Base-by-base conservation (phyloP, 1,140 invertebrate species). In the Prorops nasuta region DNA sequence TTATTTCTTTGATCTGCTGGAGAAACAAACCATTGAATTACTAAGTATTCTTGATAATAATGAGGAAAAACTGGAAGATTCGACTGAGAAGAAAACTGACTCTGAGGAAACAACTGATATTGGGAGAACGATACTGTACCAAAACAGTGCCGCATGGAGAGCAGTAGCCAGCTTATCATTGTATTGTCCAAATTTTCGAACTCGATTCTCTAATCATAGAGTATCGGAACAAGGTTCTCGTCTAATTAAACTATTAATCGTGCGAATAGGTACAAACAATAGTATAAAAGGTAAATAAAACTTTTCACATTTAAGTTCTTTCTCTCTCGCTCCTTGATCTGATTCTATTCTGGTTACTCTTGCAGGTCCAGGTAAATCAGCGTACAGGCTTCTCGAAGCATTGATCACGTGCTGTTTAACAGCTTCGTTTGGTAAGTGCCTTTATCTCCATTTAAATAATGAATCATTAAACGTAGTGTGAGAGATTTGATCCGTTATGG, bases 101-200 rank as follows among this genome's bases (percentile, higher is more conserved):
- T 14, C 22, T 8, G 38, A 54, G 15, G 40, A 4, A 10, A 35
- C 22, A 1, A 38, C 46, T 38, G n/a, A n/a, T n/a, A 44, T 18
- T n/a, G n/a, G 17, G 39, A 43, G 16, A 31, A 22, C 7, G 56
- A 58, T 47, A 56, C 45, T 57, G 47, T 61, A 70, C 49, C 71
- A 71, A 37, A 66, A 70, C 0, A 74, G 71, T 18, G 56, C 67
- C 2, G 72, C 80, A 28, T 86, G 84, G 84, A 77, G 77, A 56
- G 79, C 81, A 2, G 81, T 79, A 37, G 79, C 82, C 0, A 77
- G 77, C 2, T 67, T 86, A 6, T 78, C 79, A 16, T 54, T 84
- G 7, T 82, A 78, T 60, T 83, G 82, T 51, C 81, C 83, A 1
- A 64, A 76, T 66, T 81, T 84, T 61, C 71, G 82, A 3, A 49